Percentiles rank a stretch among this genome's conserved stretches.
Evolutionary conservation across 1,140 invertebrate species (phyloP).

Genomic region (Anoplolepis gracilipes): DNA sequence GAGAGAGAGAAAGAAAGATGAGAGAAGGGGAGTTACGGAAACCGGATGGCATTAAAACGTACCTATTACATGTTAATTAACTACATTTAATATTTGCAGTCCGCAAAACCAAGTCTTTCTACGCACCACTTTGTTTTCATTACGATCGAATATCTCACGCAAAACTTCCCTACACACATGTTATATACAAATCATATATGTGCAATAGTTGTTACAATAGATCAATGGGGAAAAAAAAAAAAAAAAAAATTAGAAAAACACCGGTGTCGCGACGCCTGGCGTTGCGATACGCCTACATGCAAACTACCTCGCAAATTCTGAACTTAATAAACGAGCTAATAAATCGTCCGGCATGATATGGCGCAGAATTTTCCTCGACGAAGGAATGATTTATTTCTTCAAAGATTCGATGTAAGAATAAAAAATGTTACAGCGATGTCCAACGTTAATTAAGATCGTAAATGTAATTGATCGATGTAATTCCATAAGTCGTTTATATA

Average conservation of each 20-base stretch:
- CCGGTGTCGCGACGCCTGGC: constrained; percentile 42
- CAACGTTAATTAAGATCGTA: not conserved
- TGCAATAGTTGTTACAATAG: constrained; percentile 86
- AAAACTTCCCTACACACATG: constrained; percentile 61
- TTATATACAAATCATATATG: constrained; percentile 84
- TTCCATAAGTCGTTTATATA: not conserved
- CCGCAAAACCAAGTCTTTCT: constrained; percentile 66
- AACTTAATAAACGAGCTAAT: constrained; percentile 43
- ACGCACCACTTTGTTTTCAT: constrained; percentile 59
- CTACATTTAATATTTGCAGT: constrained; percentile 72
- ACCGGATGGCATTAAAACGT: constrained; percentile 79
- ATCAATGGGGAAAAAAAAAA: constrained; percentile 67
- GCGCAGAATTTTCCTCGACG: constrained; percentile 49
- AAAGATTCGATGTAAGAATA: not conserved
- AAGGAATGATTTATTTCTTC: not conserved
- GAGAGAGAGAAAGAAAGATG: constrained; percentile 48
- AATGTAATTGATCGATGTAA: not conserved
- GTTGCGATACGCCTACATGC: constrained; percentile 63
- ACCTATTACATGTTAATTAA: constrained; percentile 77
- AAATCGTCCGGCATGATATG: constrained; percentile 25
- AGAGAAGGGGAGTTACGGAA: constrained; percentile 50
- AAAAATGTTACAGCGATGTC: constrained; percentile 11
- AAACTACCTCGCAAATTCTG: constrained; percentile 81
- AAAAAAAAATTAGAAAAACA: constrained; percentile 50
- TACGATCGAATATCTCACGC: constrained; percentile 46